Evolutionary conservation across 2,113 vertebrate genomes (phyloP).

Genomic region (Talpa occidentalis): DNA sequence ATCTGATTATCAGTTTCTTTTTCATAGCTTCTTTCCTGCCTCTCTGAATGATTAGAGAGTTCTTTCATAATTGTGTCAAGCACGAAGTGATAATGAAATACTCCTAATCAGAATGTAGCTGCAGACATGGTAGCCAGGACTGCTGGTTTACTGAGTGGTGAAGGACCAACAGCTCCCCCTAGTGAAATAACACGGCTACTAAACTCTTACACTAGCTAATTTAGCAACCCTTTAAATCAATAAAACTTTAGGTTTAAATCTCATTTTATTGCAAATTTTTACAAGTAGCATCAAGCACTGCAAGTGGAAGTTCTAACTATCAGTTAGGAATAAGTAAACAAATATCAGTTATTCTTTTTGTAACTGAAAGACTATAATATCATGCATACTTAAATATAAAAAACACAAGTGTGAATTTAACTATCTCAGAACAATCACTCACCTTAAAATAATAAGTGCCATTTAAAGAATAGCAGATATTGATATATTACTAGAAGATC

Average conservation of each 20-base stretch:
- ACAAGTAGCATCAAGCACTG: not conserved
- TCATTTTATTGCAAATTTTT: not conserved
- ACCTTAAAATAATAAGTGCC: not conserved
- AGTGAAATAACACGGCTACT: not conserved
- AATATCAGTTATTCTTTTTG: not conserved
- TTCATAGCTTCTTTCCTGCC: not conserved
- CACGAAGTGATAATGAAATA: constrained; percentile 52
- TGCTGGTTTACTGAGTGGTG: not conserved
- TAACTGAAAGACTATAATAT: not conserved
- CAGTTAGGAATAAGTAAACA: not conserved
- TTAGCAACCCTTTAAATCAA: not conserved
- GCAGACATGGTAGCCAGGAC: accelerated
- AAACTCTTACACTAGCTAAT: not conserved
- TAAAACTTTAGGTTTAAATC: not conserved
- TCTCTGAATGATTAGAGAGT: constrained; percentile 24
- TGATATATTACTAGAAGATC: not conserved
- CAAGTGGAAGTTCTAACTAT: not conserved
- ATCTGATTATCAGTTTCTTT: constrained; percentile 58
- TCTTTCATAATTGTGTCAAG: constrained; percentile 1
- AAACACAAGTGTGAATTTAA: not conserved
- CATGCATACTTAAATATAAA: not conserved
- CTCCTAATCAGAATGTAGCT: constrained; percentile 38
- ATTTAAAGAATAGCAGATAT: not conserved
- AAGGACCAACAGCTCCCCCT: constrained; percentile 47
- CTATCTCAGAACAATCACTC: not conserved